Conservation (phyloP, 2,113 vertebrate species). For the Isichthys henryi region DNA sequence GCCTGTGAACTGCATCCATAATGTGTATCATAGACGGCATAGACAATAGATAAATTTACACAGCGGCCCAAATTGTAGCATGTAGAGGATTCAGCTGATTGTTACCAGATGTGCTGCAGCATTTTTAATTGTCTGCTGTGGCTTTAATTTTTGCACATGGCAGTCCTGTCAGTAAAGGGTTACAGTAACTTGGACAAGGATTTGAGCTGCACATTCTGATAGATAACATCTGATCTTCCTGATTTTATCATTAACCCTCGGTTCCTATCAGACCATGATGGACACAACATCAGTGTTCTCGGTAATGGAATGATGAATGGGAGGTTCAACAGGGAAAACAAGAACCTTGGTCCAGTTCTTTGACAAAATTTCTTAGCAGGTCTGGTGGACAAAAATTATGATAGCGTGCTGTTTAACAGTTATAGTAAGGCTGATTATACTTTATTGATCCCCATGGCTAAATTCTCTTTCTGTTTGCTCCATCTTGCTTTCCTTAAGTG, state of each 20-base stretch:
- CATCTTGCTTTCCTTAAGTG: not conserved
- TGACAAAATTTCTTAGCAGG: not conserved
- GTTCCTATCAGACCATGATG: not conserved
- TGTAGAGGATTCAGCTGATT: not conserved
- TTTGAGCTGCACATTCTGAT: not conserved
- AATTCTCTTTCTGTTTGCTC: not conserved
- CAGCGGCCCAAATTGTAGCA: not conserved
- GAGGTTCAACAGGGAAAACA: not conserved
- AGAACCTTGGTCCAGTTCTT: not conserved
- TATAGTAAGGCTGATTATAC: not conserved
- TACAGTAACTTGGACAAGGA: not conserved
- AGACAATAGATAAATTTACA: too few species aligned
- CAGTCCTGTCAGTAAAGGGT: not conserved
- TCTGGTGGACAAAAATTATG: not conserved
- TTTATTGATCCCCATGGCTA: not conserved
- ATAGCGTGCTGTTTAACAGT: not conserved
- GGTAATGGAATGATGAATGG: not conserved
- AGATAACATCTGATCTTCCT: not conserved
- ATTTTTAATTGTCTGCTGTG: not conserved
- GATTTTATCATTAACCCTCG: not conserved
- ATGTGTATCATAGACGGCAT: too few species aligned
- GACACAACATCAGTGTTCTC: not conserved
- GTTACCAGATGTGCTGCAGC: not conserved
- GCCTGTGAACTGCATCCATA: too few species aligned
- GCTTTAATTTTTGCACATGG: not conserved